These are phyloP conservation scores for Natrix natrix DNA, from an alignment of 2,797 vertebrate species.

Conservation along the genomic window DNA sequence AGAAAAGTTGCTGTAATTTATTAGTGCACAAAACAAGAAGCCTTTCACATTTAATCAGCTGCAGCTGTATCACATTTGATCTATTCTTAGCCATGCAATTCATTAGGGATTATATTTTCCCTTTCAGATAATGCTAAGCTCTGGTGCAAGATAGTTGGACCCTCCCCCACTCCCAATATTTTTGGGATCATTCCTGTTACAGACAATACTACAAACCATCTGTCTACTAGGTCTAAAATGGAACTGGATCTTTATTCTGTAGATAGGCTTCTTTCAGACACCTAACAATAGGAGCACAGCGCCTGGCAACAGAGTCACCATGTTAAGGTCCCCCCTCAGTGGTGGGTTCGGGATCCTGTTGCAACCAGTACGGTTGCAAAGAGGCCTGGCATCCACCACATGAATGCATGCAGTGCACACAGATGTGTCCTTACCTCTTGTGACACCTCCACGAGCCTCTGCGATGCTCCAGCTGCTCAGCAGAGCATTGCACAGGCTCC, in stretches of 20 bases:
- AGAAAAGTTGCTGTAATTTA: conserved; percentile 20
- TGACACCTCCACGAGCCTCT: too few relatives aligned
- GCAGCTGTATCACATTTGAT: conserved; percentile 11
- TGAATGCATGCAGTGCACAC: too few relatives aligned
- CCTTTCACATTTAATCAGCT: conserved; percentile 1
- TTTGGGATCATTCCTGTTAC: neutral
- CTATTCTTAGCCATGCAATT: neutral
- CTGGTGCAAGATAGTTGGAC: neutral
- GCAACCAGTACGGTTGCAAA: too few relatives aligned
- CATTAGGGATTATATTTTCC: neutral
- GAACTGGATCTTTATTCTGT: neutral
- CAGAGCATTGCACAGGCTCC: too few relatives aligned
- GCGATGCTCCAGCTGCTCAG: too few relatives aligned
- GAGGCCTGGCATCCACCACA: too few relatives aligned
- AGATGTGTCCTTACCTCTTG: too few relatives aligned
- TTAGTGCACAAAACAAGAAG: neutral
- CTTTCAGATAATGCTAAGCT: neutral
- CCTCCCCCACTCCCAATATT: neutral
- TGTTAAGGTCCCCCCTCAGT: neutral
- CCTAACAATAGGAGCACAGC: neutral
- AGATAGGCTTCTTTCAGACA: neutral
- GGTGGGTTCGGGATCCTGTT: too few relatives aligned
- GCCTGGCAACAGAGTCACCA: neutral
- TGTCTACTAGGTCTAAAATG: neutral
- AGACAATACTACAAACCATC: neutral